These are phyloP conservation scores for Trissolcus brochymenae DNA, from an alignment of 2,888 invertebrate genomes.

Conservation along the genomic window DNA sequence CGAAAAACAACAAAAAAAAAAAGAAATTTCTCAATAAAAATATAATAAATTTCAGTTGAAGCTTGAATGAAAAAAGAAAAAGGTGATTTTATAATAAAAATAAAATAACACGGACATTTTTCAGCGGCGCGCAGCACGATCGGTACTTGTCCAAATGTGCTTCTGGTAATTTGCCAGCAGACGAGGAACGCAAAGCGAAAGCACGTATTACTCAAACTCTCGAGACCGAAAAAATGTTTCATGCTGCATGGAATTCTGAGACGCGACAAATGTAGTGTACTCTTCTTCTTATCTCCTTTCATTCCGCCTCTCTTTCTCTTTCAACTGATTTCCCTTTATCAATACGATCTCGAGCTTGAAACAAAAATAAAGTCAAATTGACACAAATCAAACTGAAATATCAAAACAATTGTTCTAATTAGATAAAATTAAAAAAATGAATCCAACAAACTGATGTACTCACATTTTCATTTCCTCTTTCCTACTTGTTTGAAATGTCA, in stretches of 20 bases:
- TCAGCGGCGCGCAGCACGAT: conserved; percentile 45
- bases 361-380: too few species aligned
- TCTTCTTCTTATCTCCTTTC: conserved; percentile 24
- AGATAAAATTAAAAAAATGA: background rate
- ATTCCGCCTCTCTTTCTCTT: conserved; percentile 12
- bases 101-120: conserved; percentile 38
- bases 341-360: too few species aligned
- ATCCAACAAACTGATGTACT: too few species aligned
- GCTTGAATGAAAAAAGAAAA: too few species aligned
- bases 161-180: conserved; percentile 57
- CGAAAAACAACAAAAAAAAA: too few species aligned
- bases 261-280: conserved; percentile 21
- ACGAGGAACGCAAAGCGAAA: conserved; percentile 44
- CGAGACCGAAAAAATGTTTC: conserved; percentile 41
- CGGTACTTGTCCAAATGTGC: conserved; percentile 54
- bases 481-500: too few species aligned
- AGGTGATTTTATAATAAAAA: background rate
- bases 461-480: too few species aligned
- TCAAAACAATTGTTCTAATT: background rate
- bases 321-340: too few species aligned
- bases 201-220: conserved; percentile 54
- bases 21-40: too few species aligned
- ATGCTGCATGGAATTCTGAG: conserved; percentile 35
- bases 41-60: too few species aligned
- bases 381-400: background rate